Evolutionary conservation across 2,797 vertebrate genomes (phyloP).

Genomic region (Sarcoramphus papa): DNA sequence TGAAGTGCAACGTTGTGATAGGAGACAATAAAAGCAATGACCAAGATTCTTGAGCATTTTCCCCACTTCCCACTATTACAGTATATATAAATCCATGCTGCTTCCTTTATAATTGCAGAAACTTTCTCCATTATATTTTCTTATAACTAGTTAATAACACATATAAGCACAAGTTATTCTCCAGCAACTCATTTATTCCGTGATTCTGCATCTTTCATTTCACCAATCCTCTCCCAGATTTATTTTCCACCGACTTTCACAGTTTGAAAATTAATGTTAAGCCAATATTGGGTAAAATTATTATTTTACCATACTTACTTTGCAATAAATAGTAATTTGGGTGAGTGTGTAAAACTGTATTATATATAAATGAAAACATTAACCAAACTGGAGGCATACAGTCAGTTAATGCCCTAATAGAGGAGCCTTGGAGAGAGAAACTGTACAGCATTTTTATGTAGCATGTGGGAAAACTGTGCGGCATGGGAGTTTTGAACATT

Average conservation of each 20-base stretch:
- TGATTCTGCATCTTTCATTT: slow-evolving; percentile 48
- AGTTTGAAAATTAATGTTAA: slow-evolving; percentile 58
- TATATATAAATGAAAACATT: slow-evolving; percentile 57
- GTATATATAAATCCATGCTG: background rate
- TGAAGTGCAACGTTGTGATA: background rate
- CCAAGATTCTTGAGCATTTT: background rate
- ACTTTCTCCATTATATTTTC: background rate
- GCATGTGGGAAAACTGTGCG: slow-evolving; percentile 64
- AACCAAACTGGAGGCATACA: slow-evolving; percentile 38
- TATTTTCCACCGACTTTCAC: slow-evolving; percentile 38
- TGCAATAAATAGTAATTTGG: slow-evolving; percentile 17
- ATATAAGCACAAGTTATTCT: background rate
- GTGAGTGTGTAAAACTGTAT: background rate
- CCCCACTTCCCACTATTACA: slow-evolving; percentile 1
- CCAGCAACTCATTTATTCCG: slow-evolving; percentile 10
- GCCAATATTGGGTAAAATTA: slow-evolving; percentile 49
- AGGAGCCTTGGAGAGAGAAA: slow-evolving; percentile 55
- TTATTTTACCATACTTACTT: slow-evolving; percentile 40
- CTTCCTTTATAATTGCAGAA: slow-evolving; percentile 17
- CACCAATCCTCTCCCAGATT: slow-evolving; percentile 43
- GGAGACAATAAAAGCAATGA: background rate
- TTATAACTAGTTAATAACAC: slow-evolving; percentile 27
- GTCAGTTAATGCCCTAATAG: slow-evolving; percentile 37
- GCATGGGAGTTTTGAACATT: slow-evolving; percentile 60
- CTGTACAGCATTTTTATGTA: slow-evolving; percentile 62